Percentiles rank a stretch among this genome's conserved stretches.
These are phyloP conservation scores for Macrobrachium rosenbergii DNA, from an alignment of 1,140 invertebrate species.

Conservation along the genomic window DNA sequence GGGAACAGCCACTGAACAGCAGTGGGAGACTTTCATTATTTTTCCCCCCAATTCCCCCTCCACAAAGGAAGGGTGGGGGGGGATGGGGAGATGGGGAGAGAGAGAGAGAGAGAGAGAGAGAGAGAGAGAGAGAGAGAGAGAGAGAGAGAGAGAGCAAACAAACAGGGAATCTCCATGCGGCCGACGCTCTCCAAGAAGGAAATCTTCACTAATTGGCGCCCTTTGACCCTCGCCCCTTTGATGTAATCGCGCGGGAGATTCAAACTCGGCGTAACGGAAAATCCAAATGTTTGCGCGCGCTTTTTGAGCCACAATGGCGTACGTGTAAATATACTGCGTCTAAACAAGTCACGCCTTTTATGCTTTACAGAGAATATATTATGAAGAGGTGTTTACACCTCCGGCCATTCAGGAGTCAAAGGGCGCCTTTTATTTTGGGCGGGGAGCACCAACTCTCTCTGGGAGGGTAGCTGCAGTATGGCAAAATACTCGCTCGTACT, in stretches of 20 bases:
- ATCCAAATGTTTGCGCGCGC: slow-evolving; percentile 30
- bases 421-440: slow-evolving; percentile 10
- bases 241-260: slow-evolving; percentile 58
- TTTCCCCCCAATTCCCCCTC: too few relatives aligned
- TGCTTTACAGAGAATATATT: slow-evolving; percentile 24
- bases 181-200: slow-evolving; percentile 33
- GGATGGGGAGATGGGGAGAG: not conserved
- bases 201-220: slow-evolving; percentile 61
- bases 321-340: slow-evolving; percentile 45
- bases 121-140: not conserved
- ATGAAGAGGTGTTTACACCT: slow-evolving; percentile 44
- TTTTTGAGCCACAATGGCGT: slow-evolving; percentile 12
- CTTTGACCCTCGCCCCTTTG: slow-evolving; percentile 53
- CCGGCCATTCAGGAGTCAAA: not conserved
- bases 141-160: slow-evolving; percentile 1
- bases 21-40: too few relatives aligned
- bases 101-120: not conserved
- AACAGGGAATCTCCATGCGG: slow-evolving; percentile 33
- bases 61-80: not conserved
- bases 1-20: too few relatives aligned
- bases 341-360: slow-evolving; percentile 29
- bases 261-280: slow-evolving; percentile 45
- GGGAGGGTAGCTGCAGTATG: not conserved
- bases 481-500: too few relatives aligned
- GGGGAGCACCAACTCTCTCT: not conserved